Percentiles rank a stretch among this genome's conserved stretches.
Evolutionary conservation across 2,113 vertebrate species (phyloP).

Genomic region (Nyctereutes procyonoides): DNA sequence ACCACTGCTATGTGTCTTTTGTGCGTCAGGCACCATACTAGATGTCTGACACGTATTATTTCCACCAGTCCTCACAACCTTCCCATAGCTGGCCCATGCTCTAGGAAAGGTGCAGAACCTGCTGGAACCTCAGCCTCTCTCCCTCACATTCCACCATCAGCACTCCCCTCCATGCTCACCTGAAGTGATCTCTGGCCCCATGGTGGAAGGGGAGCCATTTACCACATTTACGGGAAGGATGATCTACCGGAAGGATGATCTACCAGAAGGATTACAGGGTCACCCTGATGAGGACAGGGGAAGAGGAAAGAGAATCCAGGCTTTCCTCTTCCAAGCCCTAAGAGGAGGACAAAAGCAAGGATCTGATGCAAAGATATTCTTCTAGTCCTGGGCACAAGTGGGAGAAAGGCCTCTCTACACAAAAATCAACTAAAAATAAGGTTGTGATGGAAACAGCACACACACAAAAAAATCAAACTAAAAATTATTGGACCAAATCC

Average conservation of each 20-base stretch:
- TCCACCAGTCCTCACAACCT: no score
- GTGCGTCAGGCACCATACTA: neutral
- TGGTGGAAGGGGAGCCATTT: neutral
- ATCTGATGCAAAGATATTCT: neutral
- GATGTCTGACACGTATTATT: no score
- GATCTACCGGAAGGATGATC: no score
- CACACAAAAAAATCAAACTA: neutral
- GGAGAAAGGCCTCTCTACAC: neutral
- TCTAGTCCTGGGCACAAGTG: neutral
- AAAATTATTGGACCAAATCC: neutral
- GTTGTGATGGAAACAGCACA: neutral
- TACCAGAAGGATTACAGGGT: rapidly evolving
- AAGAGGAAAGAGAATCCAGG: neutral
- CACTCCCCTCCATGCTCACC: neutral
- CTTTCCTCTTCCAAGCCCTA: neutral
- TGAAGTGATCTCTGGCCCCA: neutral
- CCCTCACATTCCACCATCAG: neutral
- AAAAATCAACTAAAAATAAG: neutral
- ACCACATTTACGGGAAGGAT: neutral
- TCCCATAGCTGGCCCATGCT: neutral
- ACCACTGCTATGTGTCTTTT: neutral
- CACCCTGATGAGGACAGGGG: neutral
- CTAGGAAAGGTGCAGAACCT: neutral
- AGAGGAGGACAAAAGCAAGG: neutral
- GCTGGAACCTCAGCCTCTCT: neutral